These are phyloP conservation scores for Dinoponera quadriceps DNA, from an alignment of 1,140 invertebrate species.

Conservation along the genomic window DNA sequence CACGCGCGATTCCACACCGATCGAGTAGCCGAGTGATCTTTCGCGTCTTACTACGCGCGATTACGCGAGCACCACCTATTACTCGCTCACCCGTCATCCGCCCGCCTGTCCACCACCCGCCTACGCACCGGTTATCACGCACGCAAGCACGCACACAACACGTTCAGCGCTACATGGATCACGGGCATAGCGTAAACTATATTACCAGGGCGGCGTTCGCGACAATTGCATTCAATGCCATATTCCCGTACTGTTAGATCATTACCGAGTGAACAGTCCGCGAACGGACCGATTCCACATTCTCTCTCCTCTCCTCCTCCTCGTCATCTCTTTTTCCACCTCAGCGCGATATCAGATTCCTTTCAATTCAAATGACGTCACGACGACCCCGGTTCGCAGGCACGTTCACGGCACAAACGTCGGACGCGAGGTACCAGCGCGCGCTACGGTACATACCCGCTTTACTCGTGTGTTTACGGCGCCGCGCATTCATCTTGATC, in stretches of 20 bases:
- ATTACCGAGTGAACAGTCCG: slow-evolving; percentile 8
- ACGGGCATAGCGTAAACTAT: slow-evolving; percentile 10
- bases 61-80: too few species aligned
- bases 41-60: neutral
- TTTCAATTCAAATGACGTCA: slow-evolving; percentile 55
- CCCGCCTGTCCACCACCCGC: too few species aligned
- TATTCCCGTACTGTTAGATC: neutral
- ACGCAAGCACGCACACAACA: neutral
- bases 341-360: slow-evolving; percentile 40
- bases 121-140: too few species aligned
- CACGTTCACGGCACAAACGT: neutral
- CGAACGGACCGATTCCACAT: slow-evolving; percentile 17
- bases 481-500: slow-evolving; percentile 17
- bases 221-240: slow-evolving; percentile 53
- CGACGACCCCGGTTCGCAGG: too few species aligned
- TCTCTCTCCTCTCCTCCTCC: slow-evolving; percentile 11
- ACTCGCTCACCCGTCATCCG: too few species aligned
- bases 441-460: neutral
- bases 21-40: neutral
- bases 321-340: neutral
- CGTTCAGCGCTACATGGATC: neutral
- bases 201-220: slow-evolving; percentile 22
- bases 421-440: neutral
- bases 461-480: neutral
- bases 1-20: neutral